A percentile compares a stretch with the other conserved stretches of the same genome.
phyloP scores from a whole-genome alignment of 2,888 invertebrate species.

The Hypomecis punctinalis region DNA sequence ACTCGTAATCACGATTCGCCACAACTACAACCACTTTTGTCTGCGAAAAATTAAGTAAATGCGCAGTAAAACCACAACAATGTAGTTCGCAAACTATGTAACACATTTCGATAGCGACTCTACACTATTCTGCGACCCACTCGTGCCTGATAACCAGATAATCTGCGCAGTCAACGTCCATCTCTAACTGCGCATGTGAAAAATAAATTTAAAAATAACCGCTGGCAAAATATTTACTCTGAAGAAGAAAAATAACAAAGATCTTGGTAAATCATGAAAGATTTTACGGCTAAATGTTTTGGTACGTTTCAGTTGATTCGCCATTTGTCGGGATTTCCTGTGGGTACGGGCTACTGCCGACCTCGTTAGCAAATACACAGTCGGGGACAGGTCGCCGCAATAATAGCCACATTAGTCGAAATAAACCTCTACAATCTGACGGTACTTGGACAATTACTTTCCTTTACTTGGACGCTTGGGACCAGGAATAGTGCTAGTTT shows the following conservation, averaged over 20 bases:
- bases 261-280: slow-evolving; percentile 18
- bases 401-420: not conserved
- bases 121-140: slow-evolving; percentile 8
- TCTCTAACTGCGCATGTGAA: slow-evolving; percentile 28
- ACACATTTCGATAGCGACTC: slow-evolving; percentile 5
- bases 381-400: not conserved
- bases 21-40: not conserved
- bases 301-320: slow-evolving; percentile 17
- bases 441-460: not conserved
- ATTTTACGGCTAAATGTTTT: slow-evolving; percentile 15
- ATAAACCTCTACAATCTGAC: slow-evolving; percentile 1
- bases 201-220: slow-evolving; percentile 23
- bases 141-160: slow-evolving; percentile 23
- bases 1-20: not conserved
- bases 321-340: slow-evolving; percentile 23
- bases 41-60: slow-evolving; percentile 4
- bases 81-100: slow-evolving; percentile 6
- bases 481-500: not conserved
- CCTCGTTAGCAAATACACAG: slow-evolving; percentile 15
- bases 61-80: slow-evolving; percentile 16
- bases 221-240: slow-evolving; percentile 25
- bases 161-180: slow-evolving; percentile 20
- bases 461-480: not conserved
- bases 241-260: slow-evolving; percentile 12
- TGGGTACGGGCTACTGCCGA: slow-evolving; percentile 10